These are phyloP conservation scores for Lucifuga dentata DNA, from an alignment of 2,113 vertebrate species.

Conservation along the genomic window DNA sequence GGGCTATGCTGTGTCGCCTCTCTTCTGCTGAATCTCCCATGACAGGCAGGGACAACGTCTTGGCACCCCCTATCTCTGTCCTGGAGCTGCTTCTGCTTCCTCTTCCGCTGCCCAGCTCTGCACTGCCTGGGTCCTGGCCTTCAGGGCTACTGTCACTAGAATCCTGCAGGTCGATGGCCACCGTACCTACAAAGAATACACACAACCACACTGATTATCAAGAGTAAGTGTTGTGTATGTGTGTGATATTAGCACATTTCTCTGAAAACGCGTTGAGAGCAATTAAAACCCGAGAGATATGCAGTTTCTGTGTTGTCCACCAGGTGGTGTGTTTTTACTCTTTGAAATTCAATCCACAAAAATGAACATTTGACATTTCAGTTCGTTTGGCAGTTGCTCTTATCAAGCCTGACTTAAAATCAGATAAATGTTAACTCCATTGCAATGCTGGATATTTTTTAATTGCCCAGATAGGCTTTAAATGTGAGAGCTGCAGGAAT, in stretches of 20 bases:
- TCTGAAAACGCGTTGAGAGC: neutral
- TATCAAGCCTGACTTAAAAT: constrained; percentile 44
- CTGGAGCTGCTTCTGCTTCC: constrained; percentile 73
- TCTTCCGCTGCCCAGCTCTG: constrained; percentile 54
- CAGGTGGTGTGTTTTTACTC: constrained; percentile 69
- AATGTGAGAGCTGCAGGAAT: constrained; percentile 26
- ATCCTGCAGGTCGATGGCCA: constrained; percentile 86
- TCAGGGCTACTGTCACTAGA: constrained; percentile 84
- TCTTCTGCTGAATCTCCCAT: constrained; percentile 72
- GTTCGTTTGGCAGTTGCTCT: constrained; percentile 32
- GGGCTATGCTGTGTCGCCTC: constrained; percentile 85
- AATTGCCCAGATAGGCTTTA: constrained; percentile 1
- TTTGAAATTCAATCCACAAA: constrained; percentile 19
- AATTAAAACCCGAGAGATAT: neutral
- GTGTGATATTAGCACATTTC: neutral
- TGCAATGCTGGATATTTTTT: constrained; percentile 14
- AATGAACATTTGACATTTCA: constrained; percentile 37
- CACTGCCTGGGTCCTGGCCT: constrained; percentile 63
- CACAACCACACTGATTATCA: neutral
- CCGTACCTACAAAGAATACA: constrained; percentile 77
- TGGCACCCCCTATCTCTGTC: constrained; percentile 69
- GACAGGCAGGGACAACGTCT: constrained; percentile 81
- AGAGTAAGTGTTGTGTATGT: neutral
- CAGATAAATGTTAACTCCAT: constrained; percentile 26
- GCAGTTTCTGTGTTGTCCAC: constrained; percentile 55